Evolutionary conservation across 2,888 invertebrate species (phyloP).

Genomic region (Kryphioiulus occultus): DNA sequence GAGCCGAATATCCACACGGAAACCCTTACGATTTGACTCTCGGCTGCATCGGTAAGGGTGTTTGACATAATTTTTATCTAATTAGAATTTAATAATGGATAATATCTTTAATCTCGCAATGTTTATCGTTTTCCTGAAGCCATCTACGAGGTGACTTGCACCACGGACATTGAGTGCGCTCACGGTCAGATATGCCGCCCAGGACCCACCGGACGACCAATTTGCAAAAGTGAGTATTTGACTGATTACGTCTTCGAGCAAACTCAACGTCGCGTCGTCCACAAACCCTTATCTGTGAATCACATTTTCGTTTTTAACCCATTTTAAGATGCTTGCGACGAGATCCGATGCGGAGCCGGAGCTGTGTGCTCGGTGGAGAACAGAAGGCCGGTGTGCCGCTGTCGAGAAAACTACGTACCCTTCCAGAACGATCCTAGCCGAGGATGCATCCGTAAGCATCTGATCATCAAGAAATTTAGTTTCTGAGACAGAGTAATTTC

Average conservation of each 20-base stretch:
- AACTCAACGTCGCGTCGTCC: background rate
- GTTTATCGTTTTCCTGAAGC: slow-evolving; percentile 47
- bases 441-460: slow-evolving; percentile 56
- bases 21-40: slow-evolving; percentile 80
- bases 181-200: slow-evolving; percentile 56
- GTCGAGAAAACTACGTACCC: slow-evolving; percentile 55
- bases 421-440: slow-evolving; percentile 56
- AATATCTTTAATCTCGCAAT: background rate
- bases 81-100: background rate
- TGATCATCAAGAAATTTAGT: background rate
- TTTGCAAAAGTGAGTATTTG: slow-evolving; percentile 56
- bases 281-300: background rate
- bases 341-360: slow-evolving; percentile 83
- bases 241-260: no score
- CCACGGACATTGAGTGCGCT: slow-evolving; percentile 56
- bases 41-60: slow-evolving; percentile 72
- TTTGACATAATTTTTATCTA: slow-evolving; percentile 41
- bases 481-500: background rate
- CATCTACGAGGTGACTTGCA: slow-evolving; percentile 45
- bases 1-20: slow-evolving; percentile 69
- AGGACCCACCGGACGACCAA: slow-evolving; percentile 55
- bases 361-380: slow-evolving; percentile 87
- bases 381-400: slow-evolving; percentile 54
- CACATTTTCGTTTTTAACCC: background rate
- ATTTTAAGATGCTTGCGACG: slow-evolving; percentile 58